Base-by-base conservation (phyloP, 2,888 invertebrate species). In the Sussaba pulchella region DNA sequence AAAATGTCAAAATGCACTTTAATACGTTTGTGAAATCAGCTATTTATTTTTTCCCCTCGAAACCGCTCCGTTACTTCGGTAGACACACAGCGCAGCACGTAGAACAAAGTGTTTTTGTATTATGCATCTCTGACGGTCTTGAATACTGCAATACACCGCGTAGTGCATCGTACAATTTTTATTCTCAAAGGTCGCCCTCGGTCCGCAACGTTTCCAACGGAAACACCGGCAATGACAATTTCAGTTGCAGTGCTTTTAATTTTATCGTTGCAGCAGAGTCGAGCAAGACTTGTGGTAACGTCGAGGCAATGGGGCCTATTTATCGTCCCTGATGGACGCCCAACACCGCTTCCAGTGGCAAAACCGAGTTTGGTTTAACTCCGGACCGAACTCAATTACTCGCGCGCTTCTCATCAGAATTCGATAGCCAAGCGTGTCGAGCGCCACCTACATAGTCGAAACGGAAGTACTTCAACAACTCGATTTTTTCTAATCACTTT, bases 341-440 rank as follows among this genome's bases (percentile, higher is more conserved):
- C 45, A 12, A 39, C 21, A 41, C 17, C 61, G n/a, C 39, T 72
- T 10, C 39, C 21, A 10, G 52, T 54, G 70, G 47, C 61, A 47
- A 77, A 70, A 77, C 77, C 66, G 64, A 71, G 77, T 77, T 71
- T 71, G 71, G 77, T 2, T 77, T 77, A 71, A 71, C 77, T 77
- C 59, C 24, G 64, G 45, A 21, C 26, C 2, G 71, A 77, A 77
- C 77, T 77, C 77, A 66, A 77, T 77, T 77, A 71, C 59, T 71
- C 21, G 71, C 21, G 71, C 24, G 64, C 59, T 66, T 59, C 64
- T 77, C 64, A 77, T 63, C 61, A n/a, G 52, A 69, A 69, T 50
- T 66, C 39, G 50, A 71, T 71, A 41, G 57, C 43, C 57, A 31
- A 76, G 61, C 67, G 70, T 77, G 64, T 77, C 70, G 64, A 63